These are phyloP conservation scores for Thymallus thymallus DNA, from an alignment of 2,113 vertebrate genomes.

Conservation along the genomic window DNA sequence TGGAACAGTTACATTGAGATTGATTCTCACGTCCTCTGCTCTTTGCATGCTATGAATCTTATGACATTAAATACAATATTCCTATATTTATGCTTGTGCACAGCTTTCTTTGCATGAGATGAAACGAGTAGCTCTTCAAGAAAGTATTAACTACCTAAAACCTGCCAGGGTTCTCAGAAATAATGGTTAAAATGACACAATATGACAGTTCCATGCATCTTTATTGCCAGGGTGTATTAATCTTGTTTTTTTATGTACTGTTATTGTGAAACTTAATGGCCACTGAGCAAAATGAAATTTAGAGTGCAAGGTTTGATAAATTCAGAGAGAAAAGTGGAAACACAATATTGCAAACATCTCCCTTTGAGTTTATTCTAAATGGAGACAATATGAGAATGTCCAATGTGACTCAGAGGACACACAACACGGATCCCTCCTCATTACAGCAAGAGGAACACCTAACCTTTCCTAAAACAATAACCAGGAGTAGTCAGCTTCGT, in stretches of 20 bases:
- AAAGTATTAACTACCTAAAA: conserved; percentile 18
- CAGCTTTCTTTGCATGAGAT: conserved; percentile 36
- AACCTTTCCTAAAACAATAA: conserved; percentile 70
- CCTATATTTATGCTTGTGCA: conserved; percentile 42
- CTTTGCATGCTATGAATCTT: conserved; percentile 18
- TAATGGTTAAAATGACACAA: conserved; percentile 35
- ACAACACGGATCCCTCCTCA: conserved; percentile 49
- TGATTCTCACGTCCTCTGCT: not conserved
- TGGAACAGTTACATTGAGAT: conserved; percentile 2
- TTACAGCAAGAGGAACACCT: conserved; percentile 49
- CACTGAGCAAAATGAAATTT: conserved; percentile 27
- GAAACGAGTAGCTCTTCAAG: conserved; percentile 24
- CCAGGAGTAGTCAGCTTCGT: conserved; percentile 57
- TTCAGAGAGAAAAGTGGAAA: conserved; percentile 40
- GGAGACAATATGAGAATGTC: conserved; percentile 53
- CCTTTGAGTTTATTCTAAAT: conserved; percentile 38
- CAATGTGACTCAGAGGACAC: conserved; percentile 59
- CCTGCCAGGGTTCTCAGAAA: conserved; percentile 38
- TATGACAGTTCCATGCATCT: conserved; percentile 36
- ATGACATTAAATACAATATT: conserved; percentile 30
- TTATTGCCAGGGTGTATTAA: conserved; percentile 41
- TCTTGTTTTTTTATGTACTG: conserved; percentile 15
- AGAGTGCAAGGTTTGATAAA: conserved; percentile 41
- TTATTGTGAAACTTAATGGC: conserved; percentile 30
- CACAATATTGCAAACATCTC: conserved; percentile 14